Percentiles rank a stretch among this genome's conserved stretches.
Conservation (phyloP, 2,113 vertebrate species). For the Halcyon senegalensis region DNA sequence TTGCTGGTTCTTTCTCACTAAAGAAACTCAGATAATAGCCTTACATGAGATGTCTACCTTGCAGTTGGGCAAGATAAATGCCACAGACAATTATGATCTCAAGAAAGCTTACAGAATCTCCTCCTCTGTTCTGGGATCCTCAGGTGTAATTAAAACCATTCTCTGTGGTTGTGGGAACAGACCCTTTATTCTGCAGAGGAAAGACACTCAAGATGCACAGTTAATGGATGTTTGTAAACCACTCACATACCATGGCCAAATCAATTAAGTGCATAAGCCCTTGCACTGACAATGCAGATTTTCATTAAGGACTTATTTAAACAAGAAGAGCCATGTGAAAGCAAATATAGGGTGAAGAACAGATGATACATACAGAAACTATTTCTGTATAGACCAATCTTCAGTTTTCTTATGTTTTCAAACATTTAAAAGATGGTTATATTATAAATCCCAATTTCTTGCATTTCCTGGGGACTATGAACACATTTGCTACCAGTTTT, state of each 20-base stretch:
- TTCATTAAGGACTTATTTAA: not conserved
- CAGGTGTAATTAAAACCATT: conserved; percentile 5
- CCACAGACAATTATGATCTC: not conserved
- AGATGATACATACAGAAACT: not conserved
- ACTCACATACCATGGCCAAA: not conserved
- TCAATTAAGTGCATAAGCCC: not conserved
- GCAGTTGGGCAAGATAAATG: not conserved
- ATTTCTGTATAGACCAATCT: not conserved
- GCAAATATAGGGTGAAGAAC: not conserved
- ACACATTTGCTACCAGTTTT: not conserved
- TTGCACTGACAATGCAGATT: not conserved
- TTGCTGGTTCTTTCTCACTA: not conserved
- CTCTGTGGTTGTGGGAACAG: not conserved
- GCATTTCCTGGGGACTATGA: not conserved
- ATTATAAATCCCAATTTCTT: not conserved
- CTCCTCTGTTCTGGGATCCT: not conserved
- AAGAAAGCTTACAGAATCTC: not conserved
- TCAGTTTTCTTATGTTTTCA: not conserved
- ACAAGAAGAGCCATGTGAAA: not conserved
- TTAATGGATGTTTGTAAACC: not conserved
- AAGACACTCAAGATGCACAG: not conserved
- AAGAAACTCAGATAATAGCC: not conserved
- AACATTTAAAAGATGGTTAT: not conserved
- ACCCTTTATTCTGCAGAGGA: not conserved
- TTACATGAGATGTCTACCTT: not conserved